These are phyloP conservation scores for Drosophila atroscutellata DNA, from an alignment of 2,888 invertebrate genomes.

Conservation along the genomic window DNA sequence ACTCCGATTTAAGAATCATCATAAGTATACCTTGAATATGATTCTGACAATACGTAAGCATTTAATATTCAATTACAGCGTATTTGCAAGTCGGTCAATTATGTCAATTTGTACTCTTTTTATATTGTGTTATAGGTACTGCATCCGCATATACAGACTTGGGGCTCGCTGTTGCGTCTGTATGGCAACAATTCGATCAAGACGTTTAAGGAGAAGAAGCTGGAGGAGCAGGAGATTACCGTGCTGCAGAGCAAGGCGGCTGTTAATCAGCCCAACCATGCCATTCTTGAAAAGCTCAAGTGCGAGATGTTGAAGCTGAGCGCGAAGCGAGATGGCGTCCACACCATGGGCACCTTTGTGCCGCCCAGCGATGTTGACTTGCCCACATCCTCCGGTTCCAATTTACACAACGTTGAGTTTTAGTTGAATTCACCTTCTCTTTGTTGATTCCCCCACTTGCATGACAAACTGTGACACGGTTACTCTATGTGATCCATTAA, in stretches of 20 bases:
- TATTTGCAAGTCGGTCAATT: not conserved
- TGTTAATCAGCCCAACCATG: conserved; percentile 95
- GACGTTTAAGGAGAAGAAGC: conserved; percentile 95
- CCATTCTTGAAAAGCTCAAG: conserved; percentile 93
- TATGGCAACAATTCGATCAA: conserved; percentile 97
- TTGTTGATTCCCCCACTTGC: conserved; percentile 26
- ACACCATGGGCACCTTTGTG: conserved; percentile 88
- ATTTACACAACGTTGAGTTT: conserved; percentile 92
- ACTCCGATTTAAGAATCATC: not conserved
- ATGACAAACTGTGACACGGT: conserved; percentile 39
- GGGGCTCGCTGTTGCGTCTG: conserved; percentile 96
- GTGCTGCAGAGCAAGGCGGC: conserved; percentile 94
- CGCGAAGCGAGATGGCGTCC: conserved; percentile 87
- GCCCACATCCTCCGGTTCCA: conserved; percentile 90
- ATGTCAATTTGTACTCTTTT: not conserved
- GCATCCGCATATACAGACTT: conserved; percentile 97
- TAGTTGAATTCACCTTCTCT: conserved; percentile 78
- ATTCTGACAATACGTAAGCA: not conserved
- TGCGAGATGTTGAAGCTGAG: conserved; percentile 92
- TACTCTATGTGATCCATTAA: conserved; percentile 51
- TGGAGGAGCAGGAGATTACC: conserved; percentile 96
- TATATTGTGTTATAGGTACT: conserved; percentile 87
- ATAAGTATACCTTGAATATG: not conserved
- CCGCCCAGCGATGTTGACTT: conserved; percentile 87
- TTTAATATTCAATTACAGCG: not conserved